Base-by-base conservation (phyloP, 2,113 vertebrate species). In the Acinonyx jubatus region DNA sequence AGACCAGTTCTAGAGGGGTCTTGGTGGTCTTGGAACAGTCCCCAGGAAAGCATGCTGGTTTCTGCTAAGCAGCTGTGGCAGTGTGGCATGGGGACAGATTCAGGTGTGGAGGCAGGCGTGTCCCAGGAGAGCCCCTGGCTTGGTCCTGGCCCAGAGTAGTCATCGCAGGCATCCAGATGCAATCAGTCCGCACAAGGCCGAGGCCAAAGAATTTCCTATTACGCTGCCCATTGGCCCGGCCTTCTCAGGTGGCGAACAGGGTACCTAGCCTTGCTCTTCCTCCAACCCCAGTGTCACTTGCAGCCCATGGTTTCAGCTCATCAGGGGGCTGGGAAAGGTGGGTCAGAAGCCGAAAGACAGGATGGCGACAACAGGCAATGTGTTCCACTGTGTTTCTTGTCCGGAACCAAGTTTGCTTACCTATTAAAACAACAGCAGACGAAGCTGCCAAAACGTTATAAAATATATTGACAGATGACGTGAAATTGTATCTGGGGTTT, bases 401-500 rank as follows among this genome's bases (percentile, higher is more conserved):
- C 78, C 82, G 33, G 89, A 81, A 71, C 66, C 36, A 80, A 16
- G 18, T 80, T 23, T 93, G 31, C 74, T 82, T 79, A 88, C 69
- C 66, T 21, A 90, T 15, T 65, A 80, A 23, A 88, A 55, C 55
- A 61, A 38, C 10, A 91, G 48, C 89, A 69, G 19, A 16, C 55
- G 29, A 94, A 76, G 80, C 48, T 69, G 74, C 63, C 29, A 63
- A 78, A 45, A 57, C 15, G 18, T 66, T 50, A 29, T 73, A 31
- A 74, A 63, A 93, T 74, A 41, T 12, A 45, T 11, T 16, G 69
- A 85, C 83, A 86, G 25, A 48, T 36, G 55, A 92, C 92, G n/a
- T 41, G 23, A 71, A 21, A 71, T 27, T 79, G 52, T 74, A 21
- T 90, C 61, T 92, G 83, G 52, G 10, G 18, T 55, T 41, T 55